Conservation (phyloP, 2,797 vertebrate species). For the Enteromius unitaeniatus region DNA sequence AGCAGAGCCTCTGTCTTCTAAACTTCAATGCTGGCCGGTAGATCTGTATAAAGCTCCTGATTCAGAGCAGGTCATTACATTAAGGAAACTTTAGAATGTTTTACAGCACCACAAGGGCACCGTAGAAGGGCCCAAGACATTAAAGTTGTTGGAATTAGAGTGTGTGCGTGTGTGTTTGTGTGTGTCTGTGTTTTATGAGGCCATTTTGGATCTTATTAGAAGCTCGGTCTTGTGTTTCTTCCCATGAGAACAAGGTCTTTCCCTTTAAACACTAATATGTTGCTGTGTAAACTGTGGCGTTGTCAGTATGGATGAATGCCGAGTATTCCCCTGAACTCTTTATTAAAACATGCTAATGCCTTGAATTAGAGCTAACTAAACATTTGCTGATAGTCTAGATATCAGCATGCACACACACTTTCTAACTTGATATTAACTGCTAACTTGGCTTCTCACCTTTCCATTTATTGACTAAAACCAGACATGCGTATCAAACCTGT, state of each 20-base stretch:
- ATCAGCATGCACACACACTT: conserved; percentile 1
- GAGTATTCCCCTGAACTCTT: conserved; percentile 1
- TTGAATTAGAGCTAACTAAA: conserved; percentile 29
- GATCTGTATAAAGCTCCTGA: conserved; percentile 28
- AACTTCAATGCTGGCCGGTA: background rate
- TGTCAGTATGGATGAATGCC: conserved; percentile 16
- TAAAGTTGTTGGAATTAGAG: conserved; percentile 32
- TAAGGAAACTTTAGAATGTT: conserved; percentile 51
- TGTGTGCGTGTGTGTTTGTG: background rate
- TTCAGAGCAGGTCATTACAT: conserved; percentile 41
- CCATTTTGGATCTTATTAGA: conserved; percentile 47
- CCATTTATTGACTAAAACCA: conserved; percentile 25
- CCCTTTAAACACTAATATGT: conserved; percentile 23
- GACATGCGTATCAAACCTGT: background rate
- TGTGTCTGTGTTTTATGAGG: conserved; percentile 32
- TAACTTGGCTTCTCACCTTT: conserved; percentile 28
- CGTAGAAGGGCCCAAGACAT: conserved; percentile 20
- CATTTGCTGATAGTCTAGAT: conserved; percentile 33
- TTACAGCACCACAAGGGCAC: conserved; percentile 42
- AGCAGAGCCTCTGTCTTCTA: conserved; percentile 23
- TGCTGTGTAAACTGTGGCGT: conserved; percentile 24
- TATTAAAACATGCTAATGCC: conserved; percentile 18
- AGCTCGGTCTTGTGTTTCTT: conserved; percentile 29
- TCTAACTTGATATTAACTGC: conserved; percentile 29
- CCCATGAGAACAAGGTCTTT: conserved; percentile 37